A percentile compares a stretch with the other conserved stretches of the same genome.
phyloP scores from a whole-genome alignment of 2,888 invertebrate genomes.

The Conops quadrifasciatus region DNA sequence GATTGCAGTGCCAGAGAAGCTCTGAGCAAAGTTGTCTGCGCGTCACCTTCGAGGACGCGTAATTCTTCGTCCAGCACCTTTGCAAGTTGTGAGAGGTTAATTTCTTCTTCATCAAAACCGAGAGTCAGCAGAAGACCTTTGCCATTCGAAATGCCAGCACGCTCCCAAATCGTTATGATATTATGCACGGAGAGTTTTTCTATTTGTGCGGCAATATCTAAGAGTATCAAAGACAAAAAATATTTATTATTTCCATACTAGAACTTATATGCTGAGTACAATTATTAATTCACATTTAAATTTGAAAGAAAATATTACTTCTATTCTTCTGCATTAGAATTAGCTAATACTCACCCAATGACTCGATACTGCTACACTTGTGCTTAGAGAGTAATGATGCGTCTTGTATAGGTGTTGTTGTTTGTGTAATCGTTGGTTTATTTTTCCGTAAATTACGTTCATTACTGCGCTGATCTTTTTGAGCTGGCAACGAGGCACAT shows the following conservation, averaged over 20 bases:
- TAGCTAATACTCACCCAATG: conserved; percentile 57
- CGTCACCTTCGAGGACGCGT: conserved; percentile 64
- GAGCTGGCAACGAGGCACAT: conserved; percentile 69
- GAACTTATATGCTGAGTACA: no score
- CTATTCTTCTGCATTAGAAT: no score
- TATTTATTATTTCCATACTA: neutral
- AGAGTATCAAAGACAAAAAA: conserved; percentile 42
- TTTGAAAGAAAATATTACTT: no score
- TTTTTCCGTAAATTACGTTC: conserved; percentile 41
- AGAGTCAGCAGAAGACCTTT: conserved; percentile 73
- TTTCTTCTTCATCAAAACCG: conserved; percentile 71
- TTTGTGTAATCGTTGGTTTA: conserved; percentile 34
- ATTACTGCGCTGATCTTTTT: conserved; percentile 42
- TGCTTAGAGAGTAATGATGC: conserved; percentile 32
- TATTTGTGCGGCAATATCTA: conserved; percentile 56
- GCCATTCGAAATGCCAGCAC: conserved; percentile 73
- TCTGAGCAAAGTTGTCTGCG: conserved; percentile 57
- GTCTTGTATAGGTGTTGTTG: conserved; percentile 39
- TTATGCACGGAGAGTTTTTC: conserved; percentile 66
- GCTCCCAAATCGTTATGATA: conserved; percentile 78
- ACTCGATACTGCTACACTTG: conserved; percentile 61
- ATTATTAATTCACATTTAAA: no score
- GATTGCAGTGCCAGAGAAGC: conserved; percentile 76
- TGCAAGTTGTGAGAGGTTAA: conserved; percentile 72
- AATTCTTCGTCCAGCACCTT: conserved; percentile 76